phyloP scores from a whole-genome alignment of 2,797 vertebrate species.

The Xenopus petersii region DNA sequence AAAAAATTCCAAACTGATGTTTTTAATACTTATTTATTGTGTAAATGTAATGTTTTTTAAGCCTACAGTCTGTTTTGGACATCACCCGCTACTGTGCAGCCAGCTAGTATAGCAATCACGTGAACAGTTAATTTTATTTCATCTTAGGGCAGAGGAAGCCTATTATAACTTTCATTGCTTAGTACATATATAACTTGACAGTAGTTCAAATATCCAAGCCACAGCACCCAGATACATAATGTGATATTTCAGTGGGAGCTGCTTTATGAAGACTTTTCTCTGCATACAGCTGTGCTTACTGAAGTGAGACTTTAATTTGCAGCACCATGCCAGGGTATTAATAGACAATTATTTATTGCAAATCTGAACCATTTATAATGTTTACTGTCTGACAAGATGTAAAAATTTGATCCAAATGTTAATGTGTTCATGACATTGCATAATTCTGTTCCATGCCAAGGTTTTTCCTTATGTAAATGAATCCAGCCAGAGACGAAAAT shows the following conservation, averaged over 20 bases:
- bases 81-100: too few relatives aligned
- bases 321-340: slow-evolving; percentile 76
- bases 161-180: too few relatives aligned
- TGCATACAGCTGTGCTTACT: slow-evolving; percentile 73
- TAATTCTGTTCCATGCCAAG: slow-evolving; percentile 69
- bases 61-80: too few relatives aligned
- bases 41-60: too few relatives aligned
- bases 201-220: slow-evolving; percentile 1
- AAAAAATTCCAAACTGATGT: too few relatives aligned
- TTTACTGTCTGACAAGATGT: slow-evolving; percentile 78
- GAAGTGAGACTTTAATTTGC: slow-evolving; percentile 81
- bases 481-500: slow-evolving; percentile 64
- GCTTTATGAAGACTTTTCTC: slow-evolving; percentile 52
- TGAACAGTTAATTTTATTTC: too few relatives aligned
- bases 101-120: too few relatives aligned
- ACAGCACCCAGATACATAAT: slow-evolving; percentile 35
- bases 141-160: too few relatives aligned
- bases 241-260: slow-evolving; percentile 51
- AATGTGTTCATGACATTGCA: slow-evolving; percentile 79
- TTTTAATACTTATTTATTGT: too few relatives aligned
- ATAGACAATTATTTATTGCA: slow-evolving; percentile 88
- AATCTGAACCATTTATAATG: slow-evolving; percentile 80
- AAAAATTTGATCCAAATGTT: slow-evolving; percentile 85
- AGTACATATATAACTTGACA: too few relatives aligned
- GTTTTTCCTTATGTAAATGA: slow-evolving; percentile 66